Evolutionary conservation across 2,113 vertebrate genomes (phyloP).

Genomic region (Pycnonotus jocosus): DNA sequence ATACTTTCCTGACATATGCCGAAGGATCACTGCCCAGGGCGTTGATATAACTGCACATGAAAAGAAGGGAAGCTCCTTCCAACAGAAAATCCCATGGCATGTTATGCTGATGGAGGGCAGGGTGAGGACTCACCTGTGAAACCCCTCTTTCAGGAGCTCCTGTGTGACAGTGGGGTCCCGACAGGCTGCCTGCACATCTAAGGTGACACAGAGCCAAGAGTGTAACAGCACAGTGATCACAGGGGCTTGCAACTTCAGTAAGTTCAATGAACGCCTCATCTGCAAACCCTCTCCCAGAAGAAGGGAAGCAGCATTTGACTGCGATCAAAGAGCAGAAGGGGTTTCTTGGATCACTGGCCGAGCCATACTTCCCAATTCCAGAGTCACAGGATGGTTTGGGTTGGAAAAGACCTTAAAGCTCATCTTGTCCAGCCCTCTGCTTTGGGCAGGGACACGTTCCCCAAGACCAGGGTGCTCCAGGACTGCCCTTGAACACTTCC

Average conservation of each 20-base stretch:
- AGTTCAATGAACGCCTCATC: fast-evolving
- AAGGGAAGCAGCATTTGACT: neutral
- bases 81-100: fast-evolving
- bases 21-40: fast-evolving
- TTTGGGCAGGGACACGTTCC: neutral
- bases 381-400: neutral
- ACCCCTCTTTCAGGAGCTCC: conserved; percentile 73
- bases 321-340: neutral
- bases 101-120: fast-evolving
- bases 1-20: neutral
- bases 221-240: neutral
- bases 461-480: neutral
- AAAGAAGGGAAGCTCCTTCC: neutral
- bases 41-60: neutral
- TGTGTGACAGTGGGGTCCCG: conserved; percentile 50
- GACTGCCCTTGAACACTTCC: neutral
- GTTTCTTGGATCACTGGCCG: neutral
- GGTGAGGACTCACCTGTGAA: conserved; percentile 67
- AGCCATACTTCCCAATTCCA: neutral
- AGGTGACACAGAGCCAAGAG: neutral
- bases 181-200: conserved; percentile 50
- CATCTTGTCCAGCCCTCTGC: neutral
- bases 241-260: fast-evolving
- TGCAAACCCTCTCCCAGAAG: neutral
- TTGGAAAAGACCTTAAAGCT: neutral